A percentile compares a stretch with the other conserved stretches of the same genome.
These are phyloP conservation scores for Drosophila nr. fundita DNA, from an alignment of 2,888 invertebrate species.

Conservation along the genomic window DNA sequence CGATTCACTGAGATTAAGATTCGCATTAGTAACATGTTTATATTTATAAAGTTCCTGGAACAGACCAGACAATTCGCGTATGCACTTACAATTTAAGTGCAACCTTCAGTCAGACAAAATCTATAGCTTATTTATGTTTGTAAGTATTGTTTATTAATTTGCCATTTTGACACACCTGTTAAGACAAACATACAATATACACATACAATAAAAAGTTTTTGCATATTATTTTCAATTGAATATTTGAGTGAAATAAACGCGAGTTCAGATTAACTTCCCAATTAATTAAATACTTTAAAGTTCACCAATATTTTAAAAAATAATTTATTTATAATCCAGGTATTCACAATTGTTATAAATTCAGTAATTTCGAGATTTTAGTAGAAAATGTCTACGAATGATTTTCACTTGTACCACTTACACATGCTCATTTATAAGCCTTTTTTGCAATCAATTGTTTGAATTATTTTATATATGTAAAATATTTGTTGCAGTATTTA, in stretches of 20 bases:
- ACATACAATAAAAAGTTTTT: constrained; percentile 10
- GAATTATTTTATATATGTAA: background rate
- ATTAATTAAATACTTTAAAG: background rate
- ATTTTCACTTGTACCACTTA: background rate
- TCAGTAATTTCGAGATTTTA: background rate
- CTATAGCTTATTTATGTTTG: constrained; percentile 8
- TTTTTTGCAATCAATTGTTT: too few relatives aligned
- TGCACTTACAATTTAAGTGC: constrained; percentile 3
- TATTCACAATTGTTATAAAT: background rate
- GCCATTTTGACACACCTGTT: constrained; percentile 46
- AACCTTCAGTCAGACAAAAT: constrained; percentile 17
- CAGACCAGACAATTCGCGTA: background rate
- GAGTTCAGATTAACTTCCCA: background rate
- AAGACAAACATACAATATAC: constrained; percentile 37
- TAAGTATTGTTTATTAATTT: constrained; percentile 21
- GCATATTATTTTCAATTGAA: constrained; percentile 4
- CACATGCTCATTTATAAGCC: background rate
- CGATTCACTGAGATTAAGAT: background rate
- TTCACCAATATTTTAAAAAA: background rate
- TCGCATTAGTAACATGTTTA: background rate
- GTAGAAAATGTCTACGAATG: background rate
- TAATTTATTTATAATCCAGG: background rate
- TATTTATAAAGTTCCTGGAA: background rate
- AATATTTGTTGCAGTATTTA: background rate
- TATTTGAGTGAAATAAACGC: background rate